Evolutionary conservation across 2,113 vertebrate genomes (phyloP), one percentile per base, ranked within the genome.

Genomic region (Amphiprion percula): DNA sequence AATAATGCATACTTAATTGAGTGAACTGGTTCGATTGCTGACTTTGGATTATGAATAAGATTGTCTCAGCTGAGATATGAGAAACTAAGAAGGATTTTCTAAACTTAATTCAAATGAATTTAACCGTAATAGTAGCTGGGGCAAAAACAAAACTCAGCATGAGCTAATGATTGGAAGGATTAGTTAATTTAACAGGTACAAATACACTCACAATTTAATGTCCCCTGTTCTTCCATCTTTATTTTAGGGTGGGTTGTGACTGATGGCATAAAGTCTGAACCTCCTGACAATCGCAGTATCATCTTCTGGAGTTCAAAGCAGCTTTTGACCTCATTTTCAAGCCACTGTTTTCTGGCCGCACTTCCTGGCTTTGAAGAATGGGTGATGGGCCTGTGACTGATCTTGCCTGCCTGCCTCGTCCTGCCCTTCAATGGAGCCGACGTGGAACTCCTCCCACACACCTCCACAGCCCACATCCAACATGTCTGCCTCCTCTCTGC

Each of bases 341-440:
- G 75, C 87, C 67, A 10, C 75, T 78, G 68, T 73, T 89, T 89
- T 85, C 88, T 80, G 91, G 80, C 82, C 83, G 85, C 63, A 87
- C 82, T 92, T 86, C 81, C 84, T 91, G 94, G 92, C 95, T 94
- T 93, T 95, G 93, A 96, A 97, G 95, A 95, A 98, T 97, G 97
- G 97, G 95, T 95, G 88, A 97, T 97, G 96, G 96, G 94, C 92
- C 91, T 87, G 92, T 96, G 93, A 97, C 80, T 80, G 90, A 92
- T 93, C 94, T 93, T 83, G 91, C 89, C 92, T 79, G 90, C 93
- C 83, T 90, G 88, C 93, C 90, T 92, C 88, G 87, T 88, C 89
- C 90, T 91, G 85, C 94, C 94, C 90, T 91, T 87, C 94, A 93
- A 99, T 99, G 97, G 98, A 98, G 94, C 95, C 96, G 68, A 93